Evolutionary conservation across 2,113 vertebrate genomes (phyloP), one percentile per base, ranked within the genome.

Genomic region (Cavia aperea): DNA sequence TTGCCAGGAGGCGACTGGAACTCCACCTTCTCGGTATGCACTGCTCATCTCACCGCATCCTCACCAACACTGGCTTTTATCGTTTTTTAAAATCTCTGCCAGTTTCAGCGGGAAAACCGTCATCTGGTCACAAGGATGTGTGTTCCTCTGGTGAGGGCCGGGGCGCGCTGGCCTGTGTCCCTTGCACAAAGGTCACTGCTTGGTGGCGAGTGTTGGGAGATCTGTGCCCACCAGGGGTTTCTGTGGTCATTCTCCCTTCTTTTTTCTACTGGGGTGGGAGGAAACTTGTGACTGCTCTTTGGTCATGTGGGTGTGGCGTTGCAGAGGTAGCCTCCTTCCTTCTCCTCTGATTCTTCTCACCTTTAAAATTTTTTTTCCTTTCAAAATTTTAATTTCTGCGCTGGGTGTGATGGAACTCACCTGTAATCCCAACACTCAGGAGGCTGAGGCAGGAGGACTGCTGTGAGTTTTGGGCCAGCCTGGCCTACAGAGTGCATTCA

Each of bases 31-130:
- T 56, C 33, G 51, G 18, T 56, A 29, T 8, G 15, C 21, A 58
- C 24, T 68, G 81, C 82, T 56, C 39, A 23, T 31, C 82, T 96
- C 73, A 95, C 93, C 39, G 4, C 73, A 86, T 86, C 86, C 79
- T 88, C 81, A 81, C 56, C 14, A 66, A 46, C 51, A 54, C 0
- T 60, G 46, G 18, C 29, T 72, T 77, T 81, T 90, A 93, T 94
- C 39, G 0, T 12, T 92, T 89, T 54, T 23, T 5, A 7, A 68
- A 81, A 93, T 88, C 91, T 93, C 66, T 94, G 56, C n/a, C 72
- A 14, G 60, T 89, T 95, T 93, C 29, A 66, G 73, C 2, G 49
- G 63, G 60, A 60, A 82, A 82, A 86, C 18, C 13, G 56, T 46
- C 77, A 78, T 92, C 49, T 85, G 36, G 16, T 36, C 33, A 26